Evolutionary conservation across 2,797 vertebrate genomes (phyloP), one percentile per base, ranked within the genome.

Genomic region (Neomorphus geoffroyi): DNA sequence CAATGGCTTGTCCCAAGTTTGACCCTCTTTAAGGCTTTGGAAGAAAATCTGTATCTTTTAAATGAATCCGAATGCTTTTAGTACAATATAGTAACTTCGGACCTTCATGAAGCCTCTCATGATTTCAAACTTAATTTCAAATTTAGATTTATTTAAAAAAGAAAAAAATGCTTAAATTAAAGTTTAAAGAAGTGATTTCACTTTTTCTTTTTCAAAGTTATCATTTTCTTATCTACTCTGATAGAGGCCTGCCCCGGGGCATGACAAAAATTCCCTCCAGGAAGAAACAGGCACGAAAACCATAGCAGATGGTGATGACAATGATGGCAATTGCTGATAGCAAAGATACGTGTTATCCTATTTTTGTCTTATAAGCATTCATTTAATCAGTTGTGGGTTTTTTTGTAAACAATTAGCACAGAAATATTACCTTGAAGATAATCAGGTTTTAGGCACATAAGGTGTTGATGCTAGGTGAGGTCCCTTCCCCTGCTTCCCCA

Each of bases 231-330:
- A 90, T 71, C 65, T 50, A 72, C 86, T 48, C 90, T 61, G 67
- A 88, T 18, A 84, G 33, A 93, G 90, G 53, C 73, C 46, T 80
- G 73, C 74, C 83, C 64, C 83, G 80, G 86, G 72, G 60, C 70
- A 93, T 0, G n/a, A 90, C 53, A 92, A 94, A 94, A 94, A 89
- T 61, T 88, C 28, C 74, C 60, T 86, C 77, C 58, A 79, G 80
- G 56, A 96, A 82, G 58, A 81, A 95, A 70, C 5, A n/a, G 0
- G 71, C 78, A 62, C 17, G 43, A 80, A 94, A 95, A 85, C 72
- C 23, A 23, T 46, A 87, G 28, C 92, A 93, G 91, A 94, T 87
- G 93, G 83, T 18, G 65, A 88, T 51, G 85, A 81, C 70, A 90
- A 86, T 53, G 65, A 90, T 48, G 85, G 79, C 70, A 90, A 86